Evolutionary conservation across 1,140 invertebrate genomes (phyloP).

Genomic region (Lepidostoma basale): DNA sequence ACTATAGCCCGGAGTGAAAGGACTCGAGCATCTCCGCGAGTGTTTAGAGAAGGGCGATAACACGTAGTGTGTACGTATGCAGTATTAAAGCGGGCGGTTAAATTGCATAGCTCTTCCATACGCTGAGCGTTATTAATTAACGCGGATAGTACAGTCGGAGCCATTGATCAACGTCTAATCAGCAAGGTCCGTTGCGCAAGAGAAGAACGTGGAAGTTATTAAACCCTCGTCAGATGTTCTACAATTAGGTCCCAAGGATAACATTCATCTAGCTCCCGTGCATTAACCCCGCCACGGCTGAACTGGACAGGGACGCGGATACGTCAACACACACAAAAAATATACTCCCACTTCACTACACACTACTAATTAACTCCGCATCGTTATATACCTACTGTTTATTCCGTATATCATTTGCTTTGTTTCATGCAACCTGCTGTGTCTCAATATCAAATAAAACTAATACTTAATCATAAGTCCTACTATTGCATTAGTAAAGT

Average conservation of each 20-base stretch:
- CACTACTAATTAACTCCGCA: no score
- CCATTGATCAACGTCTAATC: conserved; percentile 24
- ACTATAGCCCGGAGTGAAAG: background rate
- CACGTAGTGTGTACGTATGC: background rate
- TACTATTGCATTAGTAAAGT: no score
- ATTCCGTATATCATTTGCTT: no score
- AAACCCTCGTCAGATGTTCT: conserved; percentile 5
- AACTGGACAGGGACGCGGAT: background rate
- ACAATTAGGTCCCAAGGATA: background rate
- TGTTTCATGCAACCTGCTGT: no score
- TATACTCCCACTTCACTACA: no score
- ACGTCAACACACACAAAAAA: no score
- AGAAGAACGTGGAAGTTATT: background rate
- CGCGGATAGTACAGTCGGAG: conserved; percentile 2
- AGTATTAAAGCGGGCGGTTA: background rate
- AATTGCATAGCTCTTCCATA: background rate
- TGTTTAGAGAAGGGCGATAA: no score
- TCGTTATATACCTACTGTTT: no score
- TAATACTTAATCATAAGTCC: no score
- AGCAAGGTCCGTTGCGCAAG: background rate
- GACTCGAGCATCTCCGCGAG: background rate
- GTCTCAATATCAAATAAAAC: no score
- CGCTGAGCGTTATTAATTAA: conserved; percentile 2
- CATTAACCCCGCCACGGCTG: background rate
- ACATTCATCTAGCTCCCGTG: background rate